Percentiles rank a stretch among this genome's conserved stretches.
These are phyloP conservation scores for Thecophora atra DNA, from an alignment of 2,888 invertebrate species.

Conservation along the genomic window DNA sequence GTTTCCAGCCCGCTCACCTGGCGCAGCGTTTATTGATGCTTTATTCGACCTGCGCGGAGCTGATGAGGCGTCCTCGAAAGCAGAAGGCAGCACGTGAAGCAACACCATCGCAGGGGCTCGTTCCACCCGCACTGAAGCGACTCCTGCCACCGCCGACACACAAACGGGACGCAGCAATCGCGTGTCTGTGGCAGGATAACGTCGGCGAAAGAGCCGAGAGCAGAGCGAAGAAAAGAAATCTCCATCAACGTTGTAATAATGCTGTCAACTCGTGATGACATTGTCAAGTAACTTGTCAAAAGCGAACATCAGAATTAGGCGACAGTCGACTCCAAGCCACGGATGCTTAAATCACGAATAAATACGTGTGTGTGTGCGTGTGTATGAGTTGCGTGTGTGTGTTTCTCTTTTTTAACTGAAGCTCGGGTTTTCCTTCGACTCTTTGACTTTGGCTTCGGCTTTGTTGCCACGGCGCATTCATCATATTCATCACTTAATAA, in stretches of 20 bases:
- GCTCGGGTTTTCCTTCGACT: no score
- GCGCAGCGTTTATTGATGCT: no score
- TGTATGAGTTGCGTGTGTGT: no score
- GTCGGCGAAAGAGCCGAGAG: neutral
- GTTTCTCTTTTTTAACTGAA: no score
- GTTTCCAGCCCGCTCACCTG: no score
- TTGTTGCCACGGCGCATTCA: neutral
- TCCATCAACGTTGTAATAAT: constrained; percentile 54
- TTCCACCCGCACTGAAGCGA: neutral
- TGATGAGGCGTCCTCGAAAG: no score
- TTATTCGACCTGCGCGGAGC: no score
- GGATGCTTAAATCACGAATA: constrained; percentile 1
- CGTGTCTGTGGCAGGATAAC: constrained; percentile 28
- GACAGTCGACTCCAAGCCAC: constrained; percentile 12
- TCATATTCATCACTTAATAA: constrained; percentile 32
- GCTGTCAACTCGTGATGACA: constrained; percentile 65
- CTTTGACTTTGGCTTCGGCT: no score
- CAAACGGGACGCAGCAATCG: constrained; percentile 12
- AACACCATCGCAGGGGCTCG: neutral
- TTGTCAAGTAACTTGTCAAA: constrained; percentile 66
- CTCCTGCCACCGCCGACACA: constrained; percentile 12
- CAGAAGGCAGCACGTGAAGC: no score
- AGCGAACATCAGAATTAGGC: constrained; percentile 60
- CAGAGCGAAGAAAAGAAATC: constrained; percentile 31
- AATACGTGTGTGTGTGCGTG: neutral